Evolutionary conservation across 2,888 invertebrate genomes (phyloP).

Genomic region (Bruchidius siliquastri): DNA sequence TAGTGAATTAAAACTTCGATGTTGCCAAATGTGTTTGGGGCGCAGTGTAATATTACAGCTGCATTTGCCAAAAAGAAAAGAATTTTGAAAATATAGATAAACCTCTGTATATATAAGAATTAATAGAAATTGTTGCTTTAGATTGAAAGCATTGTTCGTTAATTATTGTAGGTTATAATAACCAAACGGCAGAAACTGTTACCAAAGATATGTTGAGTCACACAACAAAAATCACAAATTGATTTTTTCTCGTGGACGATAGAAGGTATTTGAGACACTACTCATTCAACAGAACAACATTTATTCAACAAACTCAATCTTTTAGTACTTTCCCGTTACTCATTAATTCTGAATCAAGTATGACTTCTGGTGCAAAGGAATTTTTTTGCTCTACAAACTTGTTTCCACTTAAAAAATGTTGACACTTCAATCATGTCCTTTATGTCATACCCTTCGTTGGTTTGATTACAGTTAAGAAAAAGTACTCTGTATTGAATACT

Average conservation of each 20-base stretch:
- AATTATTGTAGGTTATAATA: constrained; percentile 43
- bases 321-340: too few relatives aligned
- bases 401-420: too few relatives aligned
- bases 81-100: background rate
- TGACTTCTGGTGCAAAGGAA: too few relatives aligned
- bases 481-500: too few relatives aligned
- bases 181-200: constrained; percentile 41
- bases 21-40: background rate
- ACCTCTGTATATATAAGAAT: background rate
- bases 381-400: too few relatives aligned
- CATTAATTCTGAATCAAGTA: too few relatives aligned
- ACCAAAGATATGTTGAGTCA: background rate
- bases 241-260: background rate
- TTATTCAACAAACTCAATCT: background rate
- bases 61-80: background rate
- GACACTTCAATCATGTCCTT: too few relatives aligned
- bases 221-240: background rate
- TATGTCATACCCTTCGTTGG: too few relatives aligned
- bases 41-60: background rate
- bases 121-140: constrained; percentile 20
- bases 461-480: too few relatives aligned
- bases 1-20: background rate
- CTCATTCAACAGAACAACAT: too few relatives aligned
- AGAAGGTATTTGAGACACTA: background rate
- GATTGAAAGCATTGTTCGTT: constrained; percentile 26